Evolutionary conservation across 2,888 invertebrate genomes (phyloP).

Genomic region (Tortricodes alternella): DNA sequence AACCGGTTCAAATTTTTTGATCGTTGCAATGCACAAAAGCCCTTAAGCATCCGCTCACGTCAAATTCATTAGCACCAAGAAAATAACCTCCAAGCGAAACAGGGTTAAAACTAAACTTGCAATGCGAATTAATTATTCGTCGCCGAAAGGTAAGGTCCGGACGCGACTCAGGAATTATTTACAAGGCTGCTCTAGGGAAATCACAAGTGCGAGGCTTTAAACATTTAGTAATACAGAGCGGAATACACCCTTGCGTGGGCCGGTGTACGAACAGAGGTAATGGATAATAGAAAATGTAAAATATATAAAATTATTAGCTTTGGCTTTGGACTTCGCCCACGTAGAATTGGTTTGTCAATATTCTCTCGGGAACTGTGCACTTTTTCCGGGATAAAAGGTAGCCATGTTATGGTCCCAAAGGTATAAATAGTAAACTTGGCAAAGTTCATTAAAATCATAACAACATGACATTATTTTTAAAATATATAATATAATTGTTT

Average conservation of each 20-base stretch:
- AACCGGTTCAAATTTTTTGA: too few relatives aligned
- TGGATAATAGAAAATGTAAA: not conserved
- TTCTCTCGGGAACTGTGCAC: too few relatives aligned
- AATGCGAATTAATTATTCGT: constrained; percentile 43
- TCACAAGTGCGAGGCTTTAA: constrained; percentile 61
- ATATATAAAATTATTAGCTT: not conserved
- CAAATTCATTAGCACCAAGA: not conserved
- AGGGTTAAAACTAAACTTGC: constrained; percentile 8
- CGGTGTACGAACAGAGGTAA: not conserved
- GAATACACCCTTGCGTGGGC: not conserved
- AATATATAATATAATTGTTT: too few relatives aligned
- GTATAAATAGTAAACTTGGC: too few relatives aligned
- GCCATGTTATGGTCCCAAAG: too few relatives aligned
- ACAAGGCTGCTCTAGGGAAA: constrained; percentile 71
- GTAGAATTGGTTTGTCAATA: too few relatives aligned
- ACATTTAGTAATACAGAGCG: constrained; percentile 8
- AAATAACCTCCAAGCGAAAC: not conserved
- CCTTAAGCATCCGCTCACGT: too few relatives aligned
- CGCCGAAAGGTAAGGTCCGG: constrained; percentile 64
- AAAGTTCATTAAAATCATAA: too few relatives aligned
- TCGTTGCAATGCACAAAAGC: too few relatives aligned
- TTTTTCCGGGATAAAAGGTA: too few relatives aligned
- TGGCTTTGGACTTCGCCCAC: too few relatives aligned
- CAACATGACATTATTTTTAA: too few relatives aligned
- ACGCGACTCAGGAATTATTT: constrained; percentile 73